Evolutionary conservation across 2,797 vertebrate genomes (phyloP), one percentile per base, ranked within the genome.

Genomic region (Aselliscus stoliczkanus): DNA sequence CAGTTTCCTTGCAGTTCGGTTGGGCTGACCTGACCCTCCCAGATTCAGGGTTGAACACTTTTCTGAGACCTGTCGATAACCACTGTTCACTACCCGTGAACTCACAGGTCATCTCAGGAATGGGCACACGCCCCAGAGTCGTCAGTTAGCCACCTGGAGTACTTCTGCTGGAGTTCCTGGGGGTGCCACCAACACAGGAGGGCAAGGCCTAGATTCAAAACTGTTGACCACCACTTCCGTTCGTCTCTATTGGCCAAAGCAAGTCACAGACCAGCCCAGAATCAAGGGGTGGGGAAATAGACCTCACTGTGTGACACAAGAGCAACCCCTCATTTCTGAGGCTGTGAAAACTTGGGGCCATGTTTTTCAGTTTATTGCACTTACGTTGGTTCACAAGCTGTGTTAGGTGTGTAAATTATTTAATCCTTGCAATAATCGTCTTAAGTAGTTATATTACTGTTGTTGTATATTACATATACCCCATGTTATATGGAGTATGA

Each of bases 401-500:
- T 67, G 10, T 31, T 42, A 8, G 80, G 14, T 15, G 39, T 20
- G n/a, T 12, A 50, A 15, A 29, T 42, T 47, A 7, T 42, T 20
- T 64, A 14, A 10, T 21, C 25, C 34, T 31, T 58, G 50, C 34
- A 10, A 2, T 42, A 8, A 15, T 18, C 27, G 20, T 37, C 7
- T 14, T 27, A 10, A 37, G 62, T 4, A 0, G 44, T 42, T 21
- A 0, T 1, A 0, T 29, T 20, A 23, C 3, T 31, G 47, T 27
- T 52, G 73, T 5, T 17, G 34, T 11, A n/a, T n/a, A n/a, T n/a
- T n/a, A n/a, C n/a, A n/a, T n/a, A n/a, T n/a, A n/a, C 20, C 76
- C 2, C 17, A 2, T 1, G 25, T 5, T 7, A 1, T 7, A 5
- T 17, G 5, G 37, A 5, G 25, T 2, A 9, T 18, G 67, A 23